These are phyloP conservation scores for Corella eumyota DNA, from an alignment of 23 tunicate species.

Conservation along the genomic window DNA sequence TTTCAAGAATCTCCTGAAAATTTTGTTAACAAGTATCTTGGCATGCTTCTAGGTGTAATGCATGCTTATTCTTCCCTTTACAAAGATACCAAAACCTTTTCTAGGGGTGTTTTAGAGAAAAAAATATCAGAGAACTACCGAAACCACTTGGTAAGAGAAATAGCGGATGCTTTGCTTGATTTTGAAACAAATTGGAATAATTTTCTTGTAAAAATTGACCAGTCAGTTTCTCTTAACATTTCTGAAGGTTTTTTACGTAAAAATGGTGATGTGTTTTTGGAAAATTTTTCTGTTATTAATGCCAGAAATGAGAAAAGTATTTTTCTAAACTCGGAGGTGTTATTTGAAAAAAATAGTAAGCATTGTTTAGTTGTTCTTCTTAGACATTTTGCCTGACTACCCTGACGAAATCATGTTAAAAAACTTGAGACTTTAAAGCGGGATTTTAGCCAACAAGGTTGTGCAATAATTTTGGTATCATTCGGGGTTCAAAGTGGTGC, in stretches of 20 bases:
- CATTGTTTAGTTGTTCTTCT: conserved; percentile 40
- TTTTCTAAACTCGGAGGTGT: conserved; percentile 3
- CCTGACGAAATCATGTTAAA: conserved; percentile 76
- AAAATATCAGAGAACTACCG: conserved; percentile 7
- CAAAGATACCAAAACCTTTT: neutral
- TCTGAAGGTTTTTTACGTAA: neutral
- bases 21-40: conserved; percentile 22
- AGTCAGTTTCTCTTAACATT: conserved; percentile 2
- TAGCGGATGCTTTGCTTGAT: conserved; percentile 15
- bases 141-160: conserved; percentile 19
- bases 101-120: conserved; percentile 22
- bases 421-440: conserved; percentile 36
- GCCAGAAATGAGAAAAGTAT: conserved; percentile 3
- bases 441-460: conserved; percentile 14
- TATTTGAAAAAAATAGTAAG: neutral
- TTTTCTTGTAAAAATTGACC: conserved; percentile 27
- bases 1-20: conserved; percentile 5
- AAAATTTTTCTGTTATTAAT: conserved; percentile 12
- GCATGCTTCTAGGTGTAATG: conserved; percentile 21
- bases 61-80: conserved; percentile 16
- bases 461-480: conserved; percentile 45
- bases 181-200: conserved; percentile 44
- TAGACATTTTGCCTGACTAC: conserved; percentile 87
- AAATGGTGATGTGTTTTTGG: conserved; percentile 21
- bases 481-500: conserved; percentile 60